Evolutionary conservation across 2,113 vertebrate species (phyloP).

Genomic region (Sclerurus mexicanus): DNA sequence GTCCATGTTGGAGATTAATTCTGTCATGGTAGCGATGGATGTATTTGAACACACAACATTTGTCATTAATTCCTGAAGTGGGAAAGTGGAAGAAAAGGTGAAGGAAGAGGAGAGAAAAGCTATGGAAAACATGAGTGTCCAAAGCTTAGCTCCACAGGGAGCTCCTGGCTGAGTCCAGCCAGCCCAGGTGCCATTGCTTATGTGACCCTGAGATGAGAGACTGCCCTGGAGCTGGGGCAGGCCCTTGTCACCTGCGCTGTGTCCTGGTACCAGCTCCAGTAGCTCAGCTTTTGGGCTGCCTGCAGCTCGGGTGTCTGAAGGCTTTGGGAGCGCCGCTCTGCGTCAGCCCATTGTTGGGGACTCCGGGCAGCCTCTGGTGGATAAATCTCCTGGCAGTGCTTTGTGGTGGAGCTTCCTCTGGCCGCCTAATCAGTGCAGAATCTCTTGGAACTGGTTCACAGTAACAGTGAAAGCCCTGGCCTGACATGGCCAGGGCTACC

Average conservation of each 20-base stretch:
- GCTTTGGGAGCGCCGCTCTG: neutral
- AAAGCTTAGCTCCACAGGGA: neutral
- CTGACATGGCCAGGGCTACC: neutral
- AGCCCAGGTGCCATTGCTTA: neutral
- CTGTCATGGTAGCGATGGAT: neutral
- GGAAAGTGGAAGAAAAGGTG: neutral
- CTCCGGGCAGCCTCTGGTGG: neutral
- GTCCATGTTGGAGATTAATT: neutral
- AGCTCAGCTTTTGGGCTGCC: neutral
- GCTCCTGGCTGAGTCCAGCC: neutral
- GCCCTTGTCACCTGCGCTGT: neutral
- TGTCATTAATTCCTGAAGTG: neutral
- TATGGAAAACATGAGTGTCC: neutral
- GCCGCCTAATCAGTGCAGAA: rapidly evolving
- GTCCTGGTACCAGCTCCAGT: neutral
- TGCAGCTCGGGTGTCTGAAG: neutral
- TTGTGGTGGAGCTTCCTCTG: neutral
- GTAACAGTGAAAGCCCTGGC: neutral
- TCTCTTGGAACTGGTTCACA: neutral
- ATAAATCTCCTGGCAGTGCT: neutral
- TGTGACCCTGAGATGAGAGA: neutral
- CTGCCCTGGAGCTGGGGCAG: neutral
- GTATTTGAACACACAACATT: neutral
- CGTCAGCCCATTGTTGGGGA: neutral
- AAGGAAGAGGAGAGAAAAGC: neutral